phyloP scores from a whole-genome alignment of 2,113 vertebrate species.

The Mungos mungo region DNA sequence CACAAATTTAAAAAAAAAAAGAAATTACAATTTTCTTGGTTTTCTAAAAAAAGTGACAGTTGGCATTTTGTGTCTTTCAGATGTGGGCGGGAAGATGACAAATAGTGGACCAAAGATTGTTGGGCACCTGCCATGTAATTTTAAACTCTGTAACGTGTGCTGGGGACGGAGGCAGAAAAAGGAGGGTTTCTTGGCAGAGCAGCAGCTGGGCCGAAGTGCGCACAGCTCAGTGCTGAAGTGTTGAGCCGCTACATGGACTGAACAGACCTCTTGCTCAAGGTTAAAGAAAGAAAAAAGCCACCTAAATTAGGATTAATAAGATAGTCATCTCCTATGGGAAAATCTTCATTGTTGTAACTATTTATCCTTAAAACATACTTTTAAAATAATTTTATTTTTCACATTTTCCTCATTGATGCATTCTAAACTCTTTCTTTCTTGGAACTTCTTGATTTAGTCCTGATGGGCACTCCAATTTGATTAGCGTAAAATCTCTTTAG shows the following conservation, averaged over 20 bases:
- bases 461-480: conserved; percentile 40
- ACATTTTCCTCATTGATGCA: background rate
- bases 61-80: conserved; percentile 68
- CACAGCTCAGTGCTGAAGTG: background rate
- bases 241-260: conserved; percentile 60
- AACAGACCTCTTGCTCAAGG: background rate
- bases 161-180: background rate
- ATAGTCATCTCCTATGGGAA: background rate
- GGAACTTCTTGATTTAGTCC: conserved; percentile 50
- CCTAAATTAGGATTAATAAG: conserved; percentile 37
- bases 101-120: conserved; percentile 33
- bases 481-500: conserved; percentile 20
- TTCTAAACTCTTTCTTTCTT: background rate
- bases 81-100: conserved; percentile 47
- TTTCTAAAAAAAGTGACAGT: conserved; percentile 57
- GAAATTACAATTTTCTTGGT: conserved; percentile 33
- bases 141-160: conserved; percentile 49
- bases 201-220: background rate
- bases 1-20: too few relatives aligned
- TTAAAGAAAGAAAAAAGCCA: background rate
- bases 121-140: background rate
- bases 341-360: background rate
- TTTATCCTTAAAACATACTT: conserved; percentile 15
- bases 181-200: background rate
- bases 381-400: conserved; percentile 1